Conservation (phyloP, 2,113 vertebrate species). For the Passer domesticus region DNA sequence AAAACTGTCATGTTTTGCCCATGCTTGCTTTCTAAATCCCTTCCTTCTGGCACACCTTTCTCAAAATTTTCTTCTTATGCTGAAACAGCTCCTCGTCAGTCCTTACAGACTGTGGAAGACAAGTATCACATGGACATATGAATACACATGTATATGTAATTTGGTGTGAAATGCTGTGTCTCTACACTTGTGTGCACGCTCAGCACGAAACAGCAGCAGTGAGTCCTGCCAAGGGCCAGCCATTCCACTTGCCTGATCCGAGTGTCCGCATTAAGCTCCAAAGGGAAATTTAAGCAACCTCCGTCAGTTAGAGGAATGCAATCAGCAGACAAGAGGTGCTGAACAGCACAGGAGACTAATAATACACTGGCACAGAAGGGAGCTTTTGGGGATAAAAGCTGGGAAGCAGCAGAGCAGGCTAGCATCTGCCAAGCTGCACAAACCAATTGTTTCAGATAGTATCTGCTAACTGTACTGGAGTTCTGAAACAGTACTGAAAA, state of each 20-base stretch:
- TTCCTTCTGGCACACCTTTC: not conserved
- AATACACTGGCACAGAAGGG: not conserved
- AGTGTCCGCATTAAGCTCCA: not conserved
- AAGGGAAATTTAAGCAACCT: conserved; percentile 35
- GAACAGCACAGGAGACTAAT: not conserved
- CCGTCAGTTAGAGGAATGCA: not conserved
- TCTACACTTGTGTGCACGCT: rapidly evolving
- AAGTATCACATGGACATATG: rapidly evolving
- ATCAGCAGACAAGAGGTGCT: not conserved
- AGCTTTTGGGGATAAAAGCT: not conserved
- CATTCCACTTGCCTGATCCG: not conserved
- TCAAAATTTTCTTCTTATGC: not conserved
- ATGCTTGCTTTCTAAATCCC: not conserved
- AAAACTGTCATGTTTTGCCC: not conserved
- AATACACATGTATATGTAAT: rapidly evolving
- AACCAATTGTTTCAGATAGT: not conserved
- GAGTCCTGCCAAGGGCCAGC: not conserved
- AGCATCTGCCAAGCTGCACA: not conserved
- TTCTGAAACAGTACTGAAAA: not conserved
- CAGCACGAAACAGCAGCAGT: not conserved
- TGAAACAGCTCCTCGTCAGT: not conserved
- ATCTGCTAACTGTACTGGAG: not conserved
- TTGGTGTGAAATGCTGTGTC: rapidly evolving
- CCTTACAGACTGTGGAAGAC: not conserved
- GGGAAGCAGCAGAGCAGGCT: not conserved